Base-by-base conservation (phyloP, 2,113 vertebrate species). In the Anseranas semipalmata region DNA sequence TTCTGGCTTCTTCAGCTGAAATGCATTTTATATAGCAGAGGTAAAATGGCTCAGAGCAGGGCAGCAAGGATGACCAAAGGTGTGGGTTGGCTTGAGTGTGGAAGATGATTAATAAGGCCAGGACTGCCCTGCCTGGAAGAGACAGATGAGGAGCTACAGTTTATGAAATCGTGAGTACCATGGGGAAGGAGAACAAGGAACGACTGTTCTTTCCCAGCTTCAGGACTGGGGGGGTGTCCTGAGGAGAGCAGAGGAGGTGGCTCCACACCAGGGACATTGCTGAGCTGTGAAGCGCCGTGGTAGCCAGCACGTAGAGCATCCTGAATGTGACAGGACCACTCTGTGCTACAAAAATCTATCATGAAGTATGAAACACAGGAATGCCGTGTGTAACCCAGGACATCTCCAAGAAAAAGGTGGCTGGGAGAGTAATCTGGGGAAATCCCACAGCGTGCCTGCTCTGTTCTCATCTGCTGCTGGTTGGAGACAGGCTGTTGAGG, bases 251-350 rank as follows among this genome's bases (percentile, higher is more conserved):
- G 50, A 66, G 68, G 25, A 71, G 45, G 32, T 71, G 59, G 27
- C 39, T 79, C 39, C 2, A 1, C 1, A 9, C 10, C 1, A 3
- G 32, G n/a, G 15, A 20, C 2, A 1, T 9, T 55, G 52, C 60
- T 56, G 43, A 63, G 52, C n/a, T 68, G 39, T 46, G 66, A 80
- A 70, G 77, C 1, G 0, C 18, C 27, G 39, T 50, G 52, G 30
- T 15, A 75, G 39, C 2, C 5, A 37, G 15, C 27, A 37, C 37
- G 48, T 73, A 35, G 55, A 50, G 37, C 58, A 35, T 56, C 35
- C 43, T 58, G 62, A 32, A 46, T 10, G 25, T 5, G 22, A 71
- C 52, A 7, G 20, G 43, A 59, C 74, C 63, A 10, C 25, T 59
- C 52, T 59, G 45, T 14, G 66, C 9, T 10, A n/a, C 12, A 60